Evolutionary conservation across 2,797 vertebrate species (phyloP), one percentile per base, ranked within the genome.

Genomic region (Apogon hyalosoma): DNA sequence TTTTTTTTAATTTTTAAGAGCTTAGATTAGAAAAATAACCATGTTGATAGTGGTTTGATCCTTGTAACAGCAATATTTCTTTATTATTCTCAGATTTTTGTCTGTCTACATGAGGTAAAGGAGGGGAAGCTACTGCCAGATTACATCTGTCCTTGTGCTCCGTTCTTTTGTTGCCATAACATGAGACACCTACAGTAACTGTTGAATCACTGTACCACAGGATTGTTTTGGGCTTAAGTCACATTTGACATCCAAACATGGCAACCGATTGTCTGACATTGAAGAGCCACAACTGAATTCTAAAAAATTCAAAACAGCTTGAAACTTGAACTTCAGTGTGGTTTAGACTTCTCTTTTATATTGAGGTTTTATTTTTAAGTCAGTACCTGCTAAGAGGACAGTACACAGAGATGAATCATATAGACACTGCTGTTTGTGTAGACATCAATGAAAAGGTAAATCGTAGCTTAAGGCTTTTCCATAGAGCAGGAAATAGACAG

Each of bases 111-210:
- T 2, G 3, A 16, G 21, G 28, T 47, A 50, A 39, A 49, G 15
- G 4, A 45, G 6, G 15, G 43, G 51, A 54, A 42, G 13, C 7
- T 8, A 7, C 31, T 33, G 31, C 31, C 41, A 6, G 41, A n/a
- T 42, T 42, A n/a, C 41, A 45, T 31, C 4, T 39, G 2, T 11
- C 6, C 45, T 54, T 4, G 13, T 41, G 16, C 54, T 45, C 49
- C 16, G 2, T 6, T 63, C 28, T 21, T 47, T 16, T 85, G 53
- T 81, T 85, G 45, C 57, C 69, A 73, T 28, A 84, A 80, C 31
- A 83, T 3, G 6, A 45, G 14, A 19, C 75, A 58, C 19, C 11
- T 47, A 33, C 41, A 16, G 39, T 42, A 40, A 2, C 63, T 57
- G 42, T 5, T 77, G 59, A 79, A 42, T 73, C 45, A 50, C 15